Evolutionary conservation across 1,140 invertebrate species (phyloP), one percentile per base, ranked within the genome.

Genomic region (Choristoneura fumiferana): DNA sequence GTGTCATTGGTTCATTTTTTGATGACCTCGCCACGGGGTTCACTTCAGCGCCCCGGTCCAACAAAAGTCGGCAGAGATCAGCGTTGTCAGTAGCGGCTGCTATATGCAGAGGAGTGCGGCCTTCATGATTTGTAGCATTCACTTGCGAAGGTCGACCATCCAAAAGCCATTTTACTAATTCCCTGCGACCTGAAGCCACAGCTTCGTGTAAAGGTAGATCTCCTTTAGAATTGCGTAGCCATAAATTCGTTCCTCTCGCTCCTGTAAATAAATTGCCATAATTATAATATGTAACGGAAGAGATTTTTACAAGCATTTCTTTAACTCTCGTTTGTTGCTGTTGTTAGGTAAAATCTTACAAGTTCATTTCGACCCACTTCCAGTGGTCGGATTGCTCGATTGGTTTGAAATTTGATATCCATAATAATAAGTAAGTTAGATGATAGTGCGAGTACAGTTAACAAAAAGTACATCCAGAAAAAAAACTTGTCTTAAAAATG

Each of bases 121-220:
- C 98, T 76, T 98, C 97, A 69, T 96, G 96, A 77, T 99, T 99
- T 8, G 95, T 93, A 10, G 95, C 93, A 78, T 98, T 97, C 0
- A 98, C 93, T 61, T 96, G 93, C 40, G 95, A 95, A 0, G 96
- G 95, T 58, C 95, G 90, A 67, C 95, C 94, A 29, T 93, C 92
- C 17, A 98, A 89, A 5, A 99, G 87, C 97, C 97, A 99, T 71
- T 93, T 92, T 0, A 98, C 93, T 38, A 97, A 75, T 69, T 97
- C 97, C 62, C 96, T 93, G 60, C 97, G 92, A 3, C 98, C 97
- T 0, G 96, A 98, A 34, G 95, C 93, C 0, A 98, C 96, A 0
- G 98, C 98, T 85, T 99, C 98, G 82, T 99, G 98, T 10, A 99
- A 84, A 0, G 97, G 97, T 49, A 96, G 90, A 89, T 98, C 97